Evolutionary conservation across 1,140 invertebrate genomes (phyloP).

Genomic region (Eumeta japonica): DNA sequence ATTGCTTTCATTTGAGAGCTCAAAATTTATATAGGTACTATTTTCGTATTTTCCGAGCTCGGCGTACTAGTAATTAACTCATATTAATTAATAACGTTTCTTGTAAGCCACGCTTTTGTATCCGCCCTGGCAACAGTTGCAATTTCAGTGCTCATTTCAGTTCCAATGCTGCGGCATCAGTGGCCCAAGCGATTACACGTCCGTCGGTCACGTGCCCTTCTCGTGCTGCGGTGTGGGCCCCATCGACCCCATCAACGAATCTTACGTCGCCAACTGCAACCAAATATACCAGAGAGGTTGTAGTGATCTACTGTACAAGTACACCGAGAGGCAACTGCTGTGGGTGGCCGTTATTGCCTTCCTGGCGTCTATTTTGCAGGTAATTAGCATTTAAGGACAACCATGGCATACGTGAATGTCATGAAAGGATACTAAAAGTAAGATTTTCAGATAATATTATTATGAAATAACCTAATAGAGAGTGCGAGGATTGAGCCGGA

Average conservation of each 20-base stretch:
- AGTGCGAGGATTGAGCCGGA: too few relatives aligned
- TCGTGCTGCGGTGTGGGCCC: slow-evolving; percentile 55
- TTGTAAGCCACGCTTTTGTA: too few relatives aligned
- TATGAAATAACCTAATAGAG: too few relatives aligned
- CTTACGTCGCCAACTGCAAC: slow-evolving; percentile 33
- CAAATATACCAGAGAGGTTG: slow-evolving; percentile 52
- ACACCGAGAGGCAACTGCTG: slow-evolving; percentile 47
- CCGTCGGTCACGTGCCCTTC: slow-evolving; percentile 45
- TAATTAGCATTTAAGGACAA: slow-evolving; percentile 14
- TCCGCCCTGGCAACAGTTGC: too few relatives aligned
- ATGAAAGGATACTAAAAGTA: background rate
- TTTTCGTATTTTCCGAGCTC: too few relatives aligned
- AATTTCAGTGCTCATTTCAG: too few relatives aligned
- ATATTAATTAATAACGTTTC: background rate
- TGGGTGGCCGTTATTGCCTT: slow-evolving; percentile 51
- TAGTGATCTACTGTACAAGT: slow-evolving; percentile 45
- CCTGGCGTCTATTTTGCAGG: slow-evolving; percentile 51
- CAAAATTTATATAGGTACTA: too few relatives aligned
- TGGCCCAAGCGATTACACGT: slow-evolving; percentile 53
- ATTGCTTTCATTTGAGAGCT: too few relatives aligned
- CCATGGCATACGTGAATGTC: slow-evolving; percentile 1
- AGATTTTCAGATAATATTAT: too few relatives aligned
- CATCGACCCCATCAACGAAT: slow-evolving; percentile 27
- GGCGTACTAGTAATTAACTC: background rate
- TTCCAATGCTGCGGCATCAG: slow-evolving; percentile 64